Conservation (phyloP, 2,888 invertebrate genomes). For the Merodon equestris region DNA sequence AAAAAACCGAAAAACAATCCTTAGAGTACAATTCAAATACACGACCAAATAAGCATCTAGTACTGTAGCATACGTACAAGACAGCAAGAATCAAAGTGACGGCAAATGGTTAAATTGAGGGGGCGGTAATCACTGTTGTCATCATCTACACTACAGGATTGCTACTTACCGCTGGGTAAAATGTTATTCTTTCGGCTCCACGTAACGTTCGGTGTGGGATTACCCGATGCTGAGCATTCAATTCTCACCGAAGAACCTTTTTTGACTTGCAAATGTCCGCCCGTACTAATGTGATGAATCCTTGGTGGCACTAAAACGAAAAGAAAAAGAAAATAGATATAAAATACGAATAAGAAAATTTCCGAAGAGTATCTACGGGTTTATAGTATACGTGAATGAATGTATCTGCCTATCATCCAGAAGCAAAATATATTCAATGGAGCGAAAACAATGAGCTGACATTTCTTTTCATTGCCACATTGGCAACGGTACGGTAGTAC, state of each 20-base stretch:
- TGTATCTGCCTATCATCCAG: neutral
- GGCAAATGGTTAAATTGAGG: conserved; percentile 17
- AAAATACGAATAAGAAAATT: conserved; percentile 66
- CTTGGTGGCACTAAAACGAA: conserved; percentile 82
- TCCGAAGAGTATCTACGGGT: conserved; percentile 34
- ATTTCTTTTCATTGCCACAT: conserved; percentile 39
- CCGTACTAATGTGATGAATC: conserved; percentile 82
- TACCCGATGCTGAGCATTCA: conserved; percentile 87
- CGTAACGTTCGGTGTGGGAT: conserved; percentile 88
- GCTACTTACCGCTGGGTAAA: conserved; percentile 78
- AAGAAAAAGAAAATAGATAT: conserved; percentile 4
- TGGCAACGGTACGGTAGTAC: conserved; percentile 4
- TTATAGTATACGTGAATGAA: too few relatives aligned
- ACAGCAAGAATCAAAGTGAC: conserved; percentile 37
- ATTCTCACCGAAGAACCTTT: conserved; percentile 88
- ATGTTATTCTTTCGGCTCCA: conserved; percentile 83
- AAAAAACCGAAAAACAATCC: conserved; percentile 14
- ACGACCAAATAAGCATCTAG: neutral
- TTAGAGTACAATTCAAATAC: neutral
- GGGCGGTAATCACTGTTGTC: conserved; percentile 16
- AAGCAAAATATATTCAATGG: conserved; percentile 42
- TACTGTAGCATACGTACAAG: too few relatives aligned
- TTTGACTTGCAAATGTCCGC: conserved; percentile 84
- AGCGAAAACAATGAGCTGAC: conserved; percentile 33
- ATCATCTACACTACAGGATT: neutral